Percentiles rank a stretch among this genome's conserved stretches.
Evolutionary conservation across 1,140 invertebrate genomes (phyloP).

Genomic region (Macrosteles quadrilineatus): DNA sequence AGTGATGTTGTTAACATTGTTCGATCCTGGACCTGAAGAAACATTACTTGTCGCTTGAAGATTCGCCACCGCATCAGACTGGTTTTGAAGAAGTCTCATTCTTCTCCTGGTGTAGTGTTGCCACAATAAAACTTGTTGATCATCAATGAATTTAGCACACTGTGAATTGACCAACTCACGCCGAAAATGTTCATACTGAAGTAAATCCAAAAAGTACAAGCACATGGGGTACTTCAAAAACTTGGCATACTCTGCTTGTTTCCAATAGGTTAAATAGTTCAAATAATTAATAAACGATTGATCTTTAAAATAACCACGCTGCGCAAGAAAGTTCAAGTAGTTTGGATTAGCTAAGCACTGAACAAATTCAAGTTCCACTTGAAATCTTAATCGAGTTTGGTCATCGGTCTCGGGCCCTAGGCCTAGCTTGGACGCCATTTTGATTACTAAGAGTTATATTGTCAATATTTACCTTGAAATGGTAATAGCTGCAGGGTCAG

Average conservation of each 20-base stretch:
- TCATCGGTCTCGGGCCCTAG: conserved; percentile 86
- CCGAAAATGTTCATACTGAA: conserved; percentile 97
- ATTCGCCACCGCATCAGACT: conserved; percentile 31
- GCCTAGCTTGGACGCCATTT: conserved; percentile 19
- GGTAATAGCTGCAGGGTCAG: not conserved
- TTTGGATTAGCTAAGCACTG: conserved; percentile 98
- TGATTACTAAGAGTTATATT: not conserved
- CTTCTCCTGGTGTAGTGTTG: conserved; percentile 95
- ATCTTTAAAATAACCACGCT: conserved; percentile 96
- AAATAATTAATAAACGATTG: conserved; percentile 94
- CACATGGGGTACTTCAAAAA: conserved; percentile 97
- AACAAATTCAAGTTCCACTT: conserved; percentile 98
- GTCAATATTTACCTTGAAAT: not conserved
- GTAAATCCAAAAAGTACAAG: conserved; percentile 91
- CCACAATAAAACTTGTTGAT: conserved; percentile 96
- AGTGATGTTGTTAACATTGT: conserved; percentile 29
- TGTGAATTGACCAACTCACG: conserved; percentile 94
- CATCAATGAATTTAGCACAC: conserved; percentile 98
- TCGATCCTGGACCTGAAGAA: conserved; percentile 4
- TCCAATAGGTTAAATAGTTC: conserved; percentile 98
- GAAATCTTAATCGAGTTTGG: conserved; percentile 85
- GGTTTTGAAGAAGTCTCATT: conserved; percentile 68
- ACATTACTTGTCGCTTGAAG: not conserved
- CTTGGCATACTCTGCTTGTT: conserved; percentile 96
- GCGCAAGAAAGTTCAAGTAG: conserved; percentile 98